A percentile compares a stretch with the other conserved stretches of the same genome.
phyloP scores from a whole-genome alignment of 2,113 vertebrate genomes.

The Brienomyrus longianalis region DNA sequence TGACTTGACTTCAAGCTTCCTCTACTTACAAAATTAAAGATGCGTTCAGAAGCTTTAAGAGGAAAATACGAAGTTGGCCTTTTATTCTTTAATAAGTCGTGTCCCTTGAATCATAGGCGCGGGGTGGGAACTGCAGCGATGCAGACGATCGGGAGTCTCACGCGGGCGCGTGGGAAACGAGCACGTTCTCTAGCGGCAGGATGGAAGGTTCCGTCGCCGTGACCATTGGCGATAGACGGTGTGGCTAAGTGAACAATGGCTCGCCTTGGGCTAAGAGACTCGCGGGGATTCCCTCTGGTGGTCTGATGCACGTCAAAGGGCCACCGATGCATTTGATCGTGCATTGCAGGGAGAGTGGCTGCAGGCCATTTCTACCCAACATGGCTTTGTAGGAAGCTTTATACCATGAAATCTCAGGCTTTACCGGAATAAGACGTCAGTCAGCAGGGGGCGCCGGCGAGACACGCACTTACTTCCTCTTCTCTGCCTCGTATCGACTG shows the following conservation, averaged over 20 bases:
- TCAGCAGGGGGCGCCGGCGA: neutral
- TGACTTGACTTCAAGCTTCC: neutral
- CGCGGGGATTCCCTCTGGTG: neutral
- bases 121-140: neutral
- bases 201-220: neutral
- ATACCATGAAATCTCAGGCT: neutral
- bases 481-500: constrained; percentile 82
- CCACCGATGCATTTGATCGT: neutral
- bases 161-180: neutral
- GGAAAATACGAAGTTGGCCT: neutral
- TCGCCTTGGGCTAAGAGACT: neutral
- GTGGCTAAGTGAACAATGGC: neutral
- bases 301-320: neutral
- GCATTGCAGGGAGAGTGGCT: neutral
- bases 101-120: neutral
- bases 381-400: neutral
- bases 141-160: neutral
- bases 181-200: neutral
- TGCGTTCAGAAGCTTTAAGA: too few species aligned
- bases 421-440: neutral
- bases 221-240: neutral
- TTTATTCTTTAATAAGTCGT: neutral
- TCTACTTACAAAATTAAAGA: neutral
- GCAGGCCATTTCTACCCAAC: neutral
- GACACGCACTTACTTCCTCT: constrained; percentile 75